Base-by-base conservation (phyloP, 2,113 vertebrate species). In the Lepisosteus oculatus region DNA sequence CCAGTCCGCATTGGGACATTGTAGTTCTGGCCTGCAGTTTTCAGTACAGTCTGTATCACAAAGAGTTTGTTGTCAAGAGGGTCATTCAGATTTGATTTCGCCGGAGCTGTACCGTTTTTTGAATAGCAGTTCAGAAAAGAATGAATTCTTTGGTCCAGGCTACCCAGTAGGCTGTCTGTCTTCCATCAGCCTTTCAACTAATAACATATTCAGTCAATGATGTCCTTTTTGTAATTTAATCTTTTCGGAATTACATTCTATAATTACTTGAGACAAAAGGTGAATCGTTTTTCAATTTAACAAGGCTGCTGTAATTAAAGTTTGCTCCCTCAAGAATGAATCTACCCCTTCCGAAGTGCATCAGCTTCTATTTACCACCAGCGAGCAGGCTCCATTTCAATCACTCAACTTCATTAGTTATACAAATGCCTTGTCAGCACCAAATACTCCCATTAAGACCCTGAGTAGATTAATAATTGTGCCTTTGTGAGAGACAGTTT, bases 191-290 rank as follows among this genome's bases (percentile, higher is more conserved):
- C 74, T 43, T 70, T n/a, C 2, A 66, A 67, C 42, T 73, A 73
- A 43, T 68, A 17, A 55, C 70, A 57, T 44, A 75, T 47, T 66
- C 47, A 44, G 56, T 72, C 59, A 44, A 71, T 68, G 59, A 61
- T 69, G 29, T 29, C 8, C 54, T 11, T 72, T 80, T 81, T 81
- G 78, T 80, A 85, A 79, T 83, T 88, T 81, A 85, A 73, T 86
- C 72, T 80, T 85, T 82, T 82, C 75, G 69, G 73, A 77, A 74
- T 85, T 80, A 79, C 80, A 77, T 69, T 47, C 69, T 82, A 72
- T 88, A 88, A 82, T 87, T 85, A 79, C 85, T 77, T 65, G 67
- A 79, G 81, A 87, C 80, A 74, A 85, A 80, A 78, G 79, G 84
- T 83, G 81, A 81, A 76, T 79, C 79, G 85, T 77, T 87, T 81